Conservation (phyloP, 2,113 vertebrate genomes). For the Hipposideros armiger region DNA sequence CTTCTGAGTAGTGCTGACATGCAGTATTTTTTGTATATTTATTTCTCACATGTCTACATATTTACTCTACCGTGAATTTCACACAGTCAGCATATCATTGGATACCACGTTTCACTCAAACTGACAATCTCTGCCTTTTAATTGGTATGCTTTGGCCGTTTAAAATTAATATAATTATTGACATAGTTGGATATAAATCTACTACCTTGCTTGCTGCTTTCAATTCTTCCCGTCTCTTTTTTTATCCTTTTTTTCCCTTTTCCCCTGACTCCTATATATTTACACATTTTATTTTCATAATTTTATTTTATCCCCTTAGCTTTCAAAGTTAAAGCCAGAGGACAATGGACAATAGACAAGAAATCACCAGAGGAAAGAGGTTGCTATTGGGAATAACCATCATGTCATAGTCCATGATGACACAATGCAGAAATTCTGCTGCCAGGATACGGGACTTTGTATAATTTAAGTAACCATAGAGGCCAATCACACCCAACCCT, state of each 20-base stretch:
- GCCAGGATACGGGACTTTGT: background rate
- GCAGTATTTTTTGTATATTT: background rate
- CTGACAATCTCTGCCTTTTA: background rate
- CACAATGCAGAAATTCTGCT: background rate
- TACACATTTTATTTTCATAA: background rate
- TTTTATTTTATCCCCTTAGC: background rate
- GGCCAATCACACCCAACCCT: background rate
- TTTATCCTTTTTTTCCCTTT: background rate
- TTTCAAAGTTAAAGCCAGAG: background rate
- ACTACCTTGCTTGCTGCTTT: background rate
- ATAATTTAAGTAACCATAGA: background rate
- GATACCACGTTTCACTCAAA: background rate
- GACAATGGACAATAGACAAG: background rate
- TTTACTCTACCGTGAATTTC: background rate
- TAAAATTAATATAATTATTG: background rate
- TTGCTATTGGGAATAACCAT: no score
- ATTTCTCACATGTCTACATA: background rate
- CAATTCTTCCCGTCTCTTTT: background rate
- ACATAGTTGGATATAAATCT: no score
- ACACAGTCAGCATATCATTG: background rate
- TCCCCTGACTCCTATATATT: background rate
- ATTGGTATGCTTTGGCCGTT: background rate
- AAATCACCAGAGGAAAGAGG: background rate
- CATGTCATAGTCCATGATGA: background rate
- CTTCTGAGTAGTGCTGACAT: no score